Evolutionary conservation across 2,888 invertebrate genomes (phyloP).

Genomic region (Phyllotreta cruciferae): DNA sequence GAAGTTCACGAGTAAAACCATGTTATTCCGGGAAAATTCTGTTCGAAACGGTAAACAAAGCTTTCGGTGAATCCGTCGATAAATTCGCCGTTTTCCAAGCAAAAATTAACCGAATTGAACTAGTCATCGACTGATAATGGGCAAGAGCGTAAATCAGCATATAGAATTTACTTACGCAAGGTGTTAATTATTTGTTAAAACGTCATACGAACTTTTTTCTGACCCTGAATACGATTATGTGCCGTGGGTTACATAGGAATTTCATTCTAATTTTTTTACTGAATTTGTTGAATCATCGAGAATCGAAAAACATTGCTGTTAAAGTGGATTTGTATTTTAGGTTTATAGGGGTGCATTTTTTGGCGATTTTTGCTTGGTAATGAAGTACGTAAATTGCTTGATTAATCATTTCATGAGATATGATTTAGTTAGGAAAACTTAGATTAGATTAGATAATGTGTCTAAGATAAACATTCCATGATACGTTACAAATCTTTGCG

Average conservation of each 20-base stretch:
- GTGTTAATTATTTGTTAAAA: slow-evolving; percentile 30
- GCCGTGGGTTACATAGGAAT: slow-evolving; percentile 17
- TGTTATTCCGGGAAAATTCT: too few species aligned
- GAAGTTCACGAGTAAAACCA: too few species aligned
- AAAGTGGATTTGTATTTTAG: background rate
- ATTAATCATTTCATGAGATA: too few species aligned
- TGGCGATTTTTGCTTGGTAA: too few species aligned
- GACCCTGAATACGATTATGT: slow-evolving; percentile 24
- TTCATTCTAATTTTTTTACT: slow-evolving; percentile 4
- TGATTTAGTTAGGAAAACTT: too few species aligned
- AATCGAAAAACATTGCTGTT: background rate
- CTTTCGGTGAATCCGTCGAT: background rate
- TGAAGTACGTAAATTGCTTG: too few species aligned
- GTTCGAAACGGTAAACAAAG: too few species aligned
- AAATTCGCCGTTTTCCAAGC: slow-evolving; percentile 11
- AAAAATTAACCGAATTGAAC: background rate
- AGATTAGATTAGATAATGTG: too few species aligned
- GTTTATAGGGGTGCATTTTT: too few species aligned
- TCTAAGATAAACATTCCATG: too few species aligned
- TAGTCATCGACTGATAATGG: too few species aligned
- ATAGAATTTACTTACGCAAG: slow-evolving; percentile 29
- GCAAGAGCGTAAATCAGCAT: slow-evolving; percentile 22
- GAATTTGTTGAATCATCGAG: background rate
- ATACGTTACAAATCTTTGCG: too few species aligned
- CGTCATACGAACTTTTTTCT: slow-evolving; percentile 30